Percentiles rank a stretch among this genome's conserved stretches.
These are phyloP conservation scores for Scolopax rusticola DNA, from an alignment of 2,797 vertebrate species.

Conservation along the genomic window DNA sequence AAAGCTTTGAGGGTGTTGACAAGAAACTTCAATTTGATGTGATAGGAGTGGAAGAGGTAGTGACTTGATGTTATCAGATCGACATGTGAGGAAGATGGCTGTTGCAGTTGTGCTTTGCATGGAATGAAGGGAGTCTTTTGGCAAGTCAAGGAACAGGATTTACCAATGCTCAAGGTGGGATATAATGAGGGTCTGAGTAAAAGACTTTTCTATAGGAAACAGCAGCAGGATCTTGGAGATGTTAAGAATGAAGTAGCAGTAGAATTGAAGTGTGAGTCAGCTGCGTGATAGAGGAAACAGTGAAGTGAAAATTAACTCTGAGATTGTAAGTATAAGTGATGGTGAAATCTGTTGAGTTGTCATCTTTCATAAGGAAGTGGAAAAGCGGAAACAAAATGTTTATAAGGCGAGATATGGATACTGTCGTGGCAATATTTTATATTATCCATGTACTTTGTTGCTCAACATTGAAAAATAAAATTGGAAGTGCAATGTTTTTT, in stretches of 20 bases:
- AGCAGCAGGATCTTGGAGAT: background rate
- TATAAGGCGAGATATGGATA: background rate
- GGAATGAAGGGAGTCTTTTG: background rate
- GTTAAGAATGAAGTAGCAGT: background rate
- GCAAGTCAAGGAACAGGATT: background rate
- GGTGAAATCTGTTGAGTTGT: background rate
- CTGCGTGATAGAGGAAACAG: background rate
- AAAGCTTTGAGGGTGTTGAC: conserved; percentile 45
- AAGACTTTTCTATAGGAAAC: background rate
- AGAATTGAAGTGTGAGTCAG: background rate
- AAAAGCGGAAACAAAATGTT: background rate
- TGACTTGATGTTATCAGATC: background rate
- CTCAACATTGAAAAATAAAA: background rate
- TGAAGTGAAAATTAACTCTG: background rate
- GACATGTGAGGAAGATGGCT: background rate
- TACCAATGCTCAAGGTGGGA: background rate
- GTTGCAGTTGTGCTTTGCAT: background rate
- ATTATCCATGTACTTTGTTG: background rate
- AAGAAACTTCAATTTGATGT: conserved; percentile 50
- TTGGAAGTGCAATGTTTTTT: background rate
- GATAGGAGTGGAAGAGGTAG: background rate
- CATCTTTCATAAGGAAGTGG: background rate
- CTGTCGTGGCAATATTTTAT: background rate
- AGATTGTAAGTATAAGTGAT: background rate
- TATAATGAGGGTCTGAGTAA: background rate